Evolutionary conservation across 2,888 invertebrate species (phyloP).

Genomic region (Macrosoma leucophasiata): DNA sequence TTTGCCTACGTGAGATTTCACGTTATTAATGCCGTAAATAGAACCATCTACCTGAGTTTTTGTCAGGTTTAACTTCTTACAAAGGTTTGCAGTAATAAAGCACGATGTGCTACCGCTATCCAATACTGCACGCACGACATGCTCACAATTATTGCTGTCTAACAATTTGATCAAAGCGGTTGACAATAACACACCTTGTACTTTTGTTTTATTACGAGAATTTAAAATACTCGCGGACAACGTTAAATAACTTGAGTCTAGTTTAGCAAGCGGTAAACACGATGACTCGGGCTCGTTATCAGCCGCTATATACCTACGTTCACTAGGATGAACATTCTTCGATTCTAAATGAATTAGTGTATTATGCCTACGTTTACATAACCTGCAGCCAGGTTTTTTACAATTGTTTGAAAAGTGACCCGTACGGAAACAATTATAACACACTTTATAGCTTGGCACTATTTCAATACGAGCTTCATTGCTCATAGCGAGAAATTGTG

Average conservation of each 20-base stretch:
- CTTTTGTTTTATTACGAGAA: constrained; percentile 1
- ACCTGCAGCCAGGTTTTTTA: constrained; percentile 14
- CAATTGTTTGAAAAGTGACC: constrained; percentile 23
- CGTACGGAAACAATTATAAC: constrained; percentile 24
- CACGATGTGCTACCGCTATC: constrained; percentile 14
- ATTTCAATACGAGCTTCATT: constrained; percentile 19
- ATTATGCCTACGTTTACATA: constrained; percentile 13
- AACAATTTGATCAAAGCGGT: constrained; percentile 19
- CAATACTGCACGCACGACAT: constrained; percentile 15
- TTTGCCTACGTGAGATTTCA: constrained; percentile 1
- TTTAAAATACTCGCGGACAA: no score
- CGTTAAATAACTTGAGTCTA: no score
- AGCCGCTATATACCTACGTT: background rate
- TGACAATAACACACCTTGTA: constrained; percentile 1
- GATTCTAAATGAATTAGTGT: constrained; percentile 6
- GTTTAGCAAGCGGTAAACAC: no score
- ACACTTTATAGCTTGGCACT: constrained; percentile 21
- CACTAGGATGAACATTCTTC: background rate
- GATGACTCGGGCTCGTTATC: no score
- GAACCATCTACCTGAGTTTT: background rate
- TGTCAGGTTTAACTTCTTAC: background rate
- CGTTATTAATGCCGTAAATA: constrained; percentile 12
- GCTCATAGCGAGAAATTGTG: constrained; percentile 20
- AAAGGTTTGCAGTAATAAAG: constrained; percentile 5
- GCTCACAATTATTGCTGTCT: constrained; percentile 9